These are phyloP conservation scores for Tinea trinotella DNA, from an alignment of 2,888 invertebrate genomes.

Conservation along the genomic window DNA sequence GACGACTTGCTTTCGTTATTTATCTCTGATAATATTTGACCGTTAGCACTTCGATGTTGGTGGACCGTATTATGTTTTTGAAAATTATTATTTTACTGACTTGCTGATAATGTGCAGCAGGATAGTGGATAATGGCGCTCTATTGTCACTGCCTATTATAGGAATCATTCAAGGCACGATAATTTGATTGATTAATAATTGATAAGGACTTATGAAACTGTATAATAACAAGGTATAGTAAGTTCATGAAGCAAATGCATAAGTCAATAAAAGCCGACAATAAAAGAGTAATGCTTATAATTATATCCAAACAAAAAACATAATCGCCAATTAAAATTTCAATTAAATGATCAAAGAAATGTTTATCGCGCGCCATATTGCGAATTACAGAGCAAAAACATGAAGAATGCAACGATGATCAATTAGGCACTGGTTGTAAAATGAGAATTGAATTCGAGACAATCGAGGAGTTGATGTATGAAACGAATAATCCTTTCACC, in stretches of 20 bases:
- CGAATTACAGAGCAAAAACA: constrained; percentile 34
- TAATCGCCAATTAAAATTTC: not conserved
- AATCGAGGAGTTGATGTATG: constrained; percentile 4
- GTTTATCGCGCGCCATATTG: constrained; percentile 40
- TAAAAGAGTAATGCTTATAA: too few relatives aligned
- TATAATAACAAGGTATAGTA: too few relatives aligned
- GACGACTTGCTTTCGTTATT: constrained; percentile 29
- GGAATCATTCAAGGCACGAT: too few relatives aligned
- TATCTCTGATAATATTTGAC: constrained; percentile 35
- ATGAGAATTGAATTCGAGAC: not conserved
- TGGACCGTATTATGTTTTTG: too few relatives aligned
- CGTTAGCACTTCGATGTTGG: not conserved
- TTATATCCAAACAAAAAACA: not conserved
- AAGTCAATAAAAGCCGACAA: too few relatives aligned
- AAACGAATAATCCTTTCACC: constrained; percentile 24
- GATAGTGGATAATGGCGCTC: too few relatives aligned
- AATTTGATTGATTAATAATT: too few relatives aligned
- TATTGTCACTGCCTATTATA: too few relatives aligned
- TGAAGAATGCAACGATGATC: not conserved
- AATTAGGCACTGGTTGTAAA: not conserved
- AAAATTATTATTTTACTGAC: too few relatives aligned
- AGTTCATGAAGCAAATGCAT: too few relatives aligned
- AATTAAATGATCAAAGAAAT: constrained; percentile 24
- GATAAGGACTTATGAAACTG: too few relatives aligned
- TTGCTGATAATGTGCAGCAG: too few relatives aligned